Evolutionary conservation across 2,888 invertebrate species (phyloP).

Genomic region (Zele albiditarsus): DNA sequence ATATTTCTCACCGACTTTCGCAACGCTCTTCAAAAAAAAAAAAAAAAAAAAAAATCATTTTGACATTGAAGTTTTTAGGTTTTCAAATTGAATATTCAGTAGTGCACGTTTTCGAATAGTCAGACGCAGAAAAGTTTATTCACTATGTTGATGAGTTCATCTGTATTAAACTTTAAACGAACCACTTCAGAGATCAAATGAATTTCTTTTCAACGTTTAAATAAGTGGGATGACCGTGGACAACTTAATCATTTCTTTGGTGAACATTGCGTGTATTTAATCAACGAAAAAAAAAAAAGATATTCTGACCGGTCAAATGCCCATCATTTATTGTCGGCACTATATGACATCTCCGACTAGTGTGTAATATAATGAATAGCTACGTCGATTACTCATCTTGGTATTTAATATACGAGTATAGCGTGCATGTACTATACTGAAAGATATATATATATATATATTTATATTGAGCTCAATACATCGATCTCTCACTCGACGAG

Average conservation of each 20-base stretch:
- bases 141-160: neutral
- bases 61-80: too few species aligned
- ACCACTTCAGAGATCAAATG: too few species aligned
- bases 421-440: neutral
- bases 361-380: neutral
- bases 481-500: slow-evolving; percentile 17
- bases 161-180: neutral
- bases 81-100: neutral
- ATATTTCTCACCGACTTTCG: neutral
- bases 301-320: neutral
- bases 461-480: slow-evolving; percentile 7
- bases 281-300: neutral
- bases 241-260: neutral
- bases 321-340: neutral
- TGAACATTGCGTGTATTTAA: neutral
- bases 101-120: neutral
- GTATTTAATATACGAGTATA: neutral
- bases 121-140: neutral
- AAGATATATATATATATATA: neutral
- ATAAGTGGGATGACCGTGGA: neutral
- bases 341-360: neutral
- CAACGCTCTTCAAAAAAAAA: neutral
- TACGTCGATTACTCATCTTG: neutral
- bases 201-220: neutral
- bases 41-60: too few species aligned